Conservation (phyloP, 2,113 vertebrate species). For the Deroptyus accipitrinus region DNA sequence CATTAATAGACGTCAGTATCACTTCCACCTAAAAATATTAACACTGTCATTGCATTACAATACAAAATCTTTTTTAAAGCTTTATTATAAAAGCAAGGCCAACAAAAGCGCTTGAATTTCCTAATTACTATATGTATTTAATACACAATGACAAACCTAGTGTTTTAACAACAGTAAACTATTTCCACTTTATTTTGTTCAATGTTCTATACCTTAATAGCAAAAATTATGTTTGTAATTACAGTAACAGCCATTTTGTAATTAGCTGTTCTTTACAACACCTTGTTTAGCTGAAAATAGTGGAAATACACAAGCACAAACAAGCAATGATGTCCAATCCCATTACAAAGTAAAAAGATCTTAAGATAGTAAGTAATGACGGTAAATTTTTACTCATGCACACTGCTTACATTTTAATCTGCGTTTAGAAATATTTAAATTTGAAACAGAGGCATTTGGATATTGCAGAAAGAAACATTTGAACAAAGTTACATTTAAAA, state of each 20-base stretch:
- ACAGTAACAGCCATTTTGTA: not conserved
- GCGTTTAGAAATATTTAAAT: not conserved
- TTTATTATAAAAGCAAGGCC: not conserved
- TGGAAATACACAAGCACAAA: not conserved
- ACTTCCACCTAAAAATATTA: not conserved
- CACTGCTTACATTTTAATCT: not conserved
- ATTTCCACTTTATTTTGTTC: not conserved
- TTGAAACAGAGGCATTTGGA: not conserved
- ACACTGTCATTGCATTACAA: not conserved
- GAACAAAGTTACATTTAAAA: not conserved
- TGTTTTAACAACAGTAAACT: not conserved
- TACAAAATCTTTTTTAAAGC: not conserved
- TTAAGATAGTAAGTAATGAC: not conserved
- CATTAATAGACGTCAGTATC: not conserved
- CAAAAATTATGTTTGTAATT: not conserved
- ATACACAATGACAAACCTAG: not conserved
- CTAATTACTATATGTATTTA: not conserved
- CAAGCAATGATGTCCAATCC: not conserved
- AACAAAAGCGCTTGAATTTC: not conserved
- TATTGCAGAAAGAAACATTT: not conserved
- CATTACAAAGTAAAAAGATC: not conserved
- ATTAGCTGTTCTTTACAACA: not conserved
- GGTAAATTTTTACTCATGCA: not conserved
- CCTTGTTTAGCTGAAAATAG: not conserved
- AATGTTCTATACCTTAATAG: not conserved